These are phyloP conservation scores for Adelosebastes latens DNA, from an alignment of 2,797 vertebrate species.

Conservation along the genomic window DNA sequence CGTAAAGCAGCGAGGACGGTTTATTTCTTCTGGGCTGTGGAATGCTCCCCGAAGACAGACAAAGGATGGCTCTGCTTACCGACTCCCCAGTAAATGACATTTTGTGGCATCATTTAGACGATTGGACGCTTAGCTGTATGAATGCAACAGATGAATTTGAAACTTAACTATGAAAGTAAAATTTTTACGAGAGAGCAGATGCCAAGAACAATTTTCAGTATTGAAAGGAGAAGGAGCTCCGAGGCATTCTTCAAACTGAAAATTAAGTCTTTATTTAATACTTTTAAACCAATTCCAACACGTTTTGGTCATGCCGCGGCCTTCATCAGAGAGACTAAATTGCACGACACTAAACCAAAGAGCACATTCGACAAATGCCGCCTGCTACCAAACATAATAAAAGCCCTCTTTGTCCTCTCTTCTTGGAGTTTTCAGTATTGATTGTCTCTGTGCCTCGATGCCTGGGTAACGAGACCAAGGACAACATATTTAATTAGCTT, in stretches of 20 bases:
- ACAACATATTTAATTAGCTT: constrained; percentile 43
- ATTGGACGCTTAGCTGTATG: not conserved
- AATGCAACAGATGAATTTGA: constrained; percentile 21
- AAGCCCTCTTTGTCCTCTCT: constrained; percentile 10
- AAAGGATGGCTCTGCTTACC: constrained; percentile 28
- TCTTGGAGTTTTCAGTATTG: not conserved
- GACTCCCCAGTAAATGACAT: constrained; percentile 32
- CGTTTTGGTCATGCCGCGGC: constrained; percentile 1
- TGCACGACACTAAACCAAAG: constrained; percentile 27
- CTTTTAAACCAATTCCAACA: constrained; percentile 14
- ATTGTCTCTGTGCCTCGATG: constrained; percentile 4
- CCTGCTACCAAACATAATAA: constrained; percentile 18
- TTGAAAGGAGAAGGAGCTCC: constrained; percentile 1
- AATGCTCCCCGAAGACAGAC: constrained; percentile 55
- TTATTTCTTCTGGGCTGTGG: constrained; percentile 67
- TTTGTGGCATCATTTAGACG: constrained; percentile 25
- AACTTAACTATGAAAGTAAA: constrained; percentile 8
- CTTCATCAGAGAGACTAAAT: constrained; percentile 21
- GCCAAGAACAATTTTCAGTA: constrained; percentile 27
- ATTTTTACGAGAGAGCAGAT: constrained; percentile 18
- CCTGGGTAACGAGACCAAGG: constrained; percentile 19
- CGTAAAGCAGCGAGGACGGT: constrained; percentile 61
- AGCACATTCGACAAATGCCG: constrained; percentile 24
- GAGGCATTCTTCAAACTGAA: constrained; percentile 1
- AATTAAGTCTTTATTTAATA: constrained; percentile 21